These are phyloP conservation scores for Entomyzon cyanotis DNA, from an alignment of 2,113 vertebrate genomes.

Conservation along the genomic window DNA sequence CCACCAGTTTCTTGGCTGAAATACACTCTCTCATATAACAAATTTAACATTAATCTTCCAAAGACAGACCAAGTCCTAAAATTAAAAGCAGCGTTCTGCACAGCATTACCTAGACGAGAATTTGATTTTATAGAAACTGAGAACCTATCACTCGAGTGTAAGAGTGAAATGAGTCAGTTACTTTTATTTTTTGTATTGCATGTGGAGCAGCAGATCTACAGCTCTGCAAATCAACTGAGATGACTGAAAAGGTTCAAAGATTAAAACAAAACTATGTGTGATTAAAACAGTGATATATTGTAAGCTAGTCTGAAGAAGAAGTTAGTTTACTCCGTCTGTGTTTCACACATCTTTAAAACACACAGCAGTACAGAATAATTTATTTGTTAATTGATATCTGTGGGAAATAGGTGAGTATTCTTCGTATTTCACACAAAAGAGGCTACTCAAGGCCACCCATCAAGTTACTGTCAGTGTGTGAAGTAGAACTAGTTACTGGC, in stretches of 20 bases:
- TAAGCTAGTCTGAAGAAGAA: neutral
- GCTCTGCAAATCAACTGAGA: neutral
- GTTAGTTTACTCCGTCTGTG: neutral
- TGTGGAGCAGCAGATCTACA: neutral
- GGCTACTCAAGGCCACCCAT: neutral
- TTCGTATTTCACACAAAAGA: neutral
- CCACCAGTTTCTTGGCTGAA: neutral
- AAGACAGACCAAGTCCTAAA: neutral
- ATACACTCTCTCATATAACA: neutral
- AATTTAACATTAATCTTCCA: neutral
- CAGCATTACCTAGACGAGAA: neutral
- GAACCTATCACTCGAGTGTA: neutral
- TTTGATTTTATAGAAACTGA: neutral
- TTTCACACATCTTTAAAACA: neutral
- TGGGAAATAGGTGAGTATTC: conserved; percentile 46
- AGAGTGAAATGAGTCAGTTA: neutral
- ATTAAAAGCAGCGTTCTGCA: neutral
- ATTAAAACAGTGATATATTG: neutral
- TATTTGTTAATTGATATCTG: neutral
- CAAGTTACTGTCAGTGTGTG: neutral
- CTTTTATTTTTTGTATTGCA: neutral
- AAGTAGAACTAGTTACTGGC: neutral
- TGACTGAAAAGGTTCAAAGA: neutral
- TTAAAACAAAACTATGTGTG: neutral
- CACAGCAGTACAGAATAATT: neutral